Conservation (phyloP, 2,113 vertebrate species). For the Toxotes chatareus region DNA sequence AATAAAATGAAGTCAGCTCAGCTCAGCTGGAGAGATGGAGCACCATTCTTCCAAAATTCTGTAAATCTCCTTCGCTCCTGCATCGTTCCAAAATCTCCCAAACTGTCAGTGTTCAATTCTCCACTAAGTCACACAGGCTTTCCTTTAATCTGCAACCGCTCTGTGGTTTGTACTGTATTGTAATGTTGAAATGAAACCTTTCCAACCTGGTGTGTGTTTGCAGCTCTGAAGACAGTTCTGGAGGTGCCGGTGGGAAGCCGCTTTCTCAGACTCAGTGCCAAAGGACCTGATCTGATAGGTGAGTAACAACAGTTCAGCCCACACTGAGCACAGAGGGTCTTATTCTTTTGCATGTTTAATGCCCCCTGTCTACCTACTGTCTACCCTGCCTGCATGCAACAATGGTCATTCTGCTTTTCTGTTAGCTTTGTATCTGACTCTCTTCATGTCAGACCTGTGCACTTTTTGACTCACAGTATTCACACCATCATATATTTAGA, state of each 20-base stretch:
- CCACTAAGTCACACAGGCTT: not conserved
- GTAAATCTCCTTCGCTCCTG: not conserved
- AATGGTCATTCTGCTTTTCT: not conserved
- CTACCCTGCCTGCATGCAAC: not conserved
- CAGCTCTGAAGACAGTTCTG: conserved; percentile 91
- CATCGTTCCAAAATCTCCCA: not conserved
- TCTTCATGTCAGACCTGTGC: not conserved
- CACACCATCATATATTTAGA: not conserved
- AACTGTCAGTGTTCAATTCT: not conserved
- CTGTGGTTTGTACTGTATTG: not conserved
- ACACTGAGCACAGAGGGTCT: not conserved
- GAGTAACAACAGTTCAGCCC: conserved; percentile 56
- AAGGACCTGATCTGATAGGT: conserved; percentile 91
- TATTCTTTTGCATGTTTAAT: not conserved
- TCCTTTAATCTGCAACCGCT: not conserved
- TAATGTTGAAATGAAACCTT: conserved; percentile 10
- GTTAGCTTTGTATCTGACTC: not conserved
- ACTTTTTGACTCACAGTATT: not conserved
- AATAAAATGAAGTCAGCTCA: not conserved
- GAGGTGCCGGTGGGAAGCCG: conserved; percentile 92
- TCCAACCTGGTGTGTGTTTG: conserved; percentile 42
- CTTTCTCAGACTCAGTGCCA: conserved; percentile 89
- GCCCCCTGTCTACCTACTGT: not conserved
- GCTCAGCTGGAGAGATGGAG: not conserved
- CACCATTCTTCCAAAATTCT: not conserved